Conservation (phyloP, 2,797 vertebrate genomes). For the Leptodactylus fallax region DNA sequence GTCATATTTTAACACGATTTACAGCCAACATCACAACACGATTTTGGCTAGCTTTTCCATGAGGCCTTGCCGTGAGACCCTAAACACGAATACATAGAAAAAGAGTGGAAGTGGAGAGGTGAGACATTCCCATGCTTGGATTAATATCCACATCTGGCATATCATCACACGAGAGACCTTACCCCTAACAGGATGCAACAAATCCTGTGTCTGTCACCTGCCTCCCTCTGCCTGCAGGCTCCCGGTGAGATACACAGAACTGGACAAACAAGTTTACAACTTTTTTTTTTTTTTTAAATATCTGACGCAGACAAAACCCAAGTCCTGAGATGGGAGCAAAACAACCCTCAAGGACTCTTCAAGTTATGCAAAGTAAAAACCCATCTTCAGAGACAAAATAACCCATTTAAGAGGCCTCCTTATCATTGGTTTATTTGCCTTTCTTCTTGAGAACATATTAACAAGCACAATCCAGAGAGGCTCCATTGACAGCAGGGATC, state of each 20-base stretch:
- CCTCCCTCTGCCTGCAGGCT: conserved; percentile 4
- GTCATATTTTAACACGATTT: background rate
- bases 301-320: conserved; percentile 6
- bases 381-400: background rate
- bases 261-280: conserved; percentile 27
- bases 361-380: background rate
- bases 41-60: background rate
- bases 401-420: conserved; percentile 25
- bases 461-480: conserved; percentile 10
- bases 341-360: background rate
- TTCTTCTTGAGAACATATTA: conserved; percentile 47
- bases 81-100: background rate
- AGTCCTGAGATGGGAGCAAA: background rate
- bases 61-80: background rate
- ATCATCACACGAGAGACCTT: conserved; percentile 8
- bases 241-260: conserved; percentile 5
- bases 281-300: conserved; percentile 5
- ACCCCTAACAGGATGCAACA: conserved; percentile 26
- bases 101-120: background rate
- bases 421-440: conserved; percentile 27
- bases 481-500: background rate
- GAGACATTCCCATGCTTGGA: background rate
- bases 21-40: background rate
- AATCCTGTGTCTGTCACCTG: conserved; percentile 35
- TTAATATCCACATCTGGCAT: conserved; percentile 6